Percentiles rank a stretch among this genome's conserved stretches.
Evolutionary conservation across 2,797 vertebrate species (phyloP).

Genomic region (Sibirionetta formosa): DNA sequence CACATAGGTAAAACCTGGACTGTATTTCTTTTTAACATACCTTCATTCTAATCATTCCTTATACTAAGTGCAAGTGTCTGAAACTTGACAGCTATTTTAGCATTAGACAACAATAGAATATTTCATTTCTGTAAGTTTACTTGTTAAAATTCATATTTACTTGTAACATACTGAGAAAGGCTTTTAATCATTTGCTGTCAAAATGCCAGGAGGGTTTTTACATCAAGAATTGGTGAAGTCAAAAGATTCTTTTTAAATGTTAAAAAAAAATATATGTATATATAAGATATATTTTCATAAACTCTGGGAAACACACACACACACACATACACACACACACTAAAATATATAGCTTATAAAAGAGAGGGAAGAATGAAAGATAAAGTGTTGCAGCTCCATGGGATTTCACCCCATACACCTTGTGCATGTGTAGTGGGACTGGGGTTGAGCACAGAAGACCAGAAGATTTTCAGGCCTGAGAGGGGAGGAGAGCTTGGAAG

Average conservation of each 20-base stretch:
- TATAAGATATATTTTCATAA: slow-evolving; percentile 9
- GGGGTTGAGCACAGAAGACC: slow-evolving; percentile 14
- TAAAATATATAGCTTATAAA: neutral
- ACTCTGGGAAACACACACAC: neutral
- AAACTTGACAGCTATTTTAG: slow-evolving; percentile 77
- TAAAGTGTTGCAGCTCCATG: neutral
- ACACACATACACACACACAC: neutral
- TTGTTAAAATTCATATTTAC: slow-evolving; percentile 79
- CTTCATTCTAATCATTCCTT: slow-evolving; percentile 80
- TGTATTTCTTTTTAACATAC: slow-evolving; percentile 81
- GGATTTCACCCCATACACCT: neutral
- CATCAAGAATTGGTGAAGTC: slow-evolving; percentile 62
- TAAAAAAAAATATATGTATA: neutral
- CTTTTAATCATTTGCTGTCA: slow-evolving; percentile 79
- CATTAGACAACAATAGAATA: slow-evolving; percentile 73
- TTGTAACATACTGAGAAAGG: slow-evolving; percentile 75
- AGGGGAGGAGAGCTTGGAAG: slow-evolving; percentile 17
- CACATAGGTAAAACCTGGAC: slow-evolving; percentile 67
- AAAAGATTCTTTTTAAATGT: slow-evolving; percentile 56
- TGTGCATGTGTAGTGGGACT: neutral
- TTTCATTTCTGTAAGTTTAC: slow-evolving; percentile 77
- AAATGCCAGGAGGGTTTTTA: slow-evolving; percentile 70
- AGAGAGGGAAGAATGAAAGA: neutral
- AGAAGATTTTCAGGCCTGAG: neutral
- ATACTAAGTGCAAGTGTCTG: slow-evolving; percentile 58